Percentiles rank a stretch among this genome's conserved stretches.
Conservation (phyloP, 2,888 invertebrate genomes). For the Eupithecia dodoneata region DNA sequence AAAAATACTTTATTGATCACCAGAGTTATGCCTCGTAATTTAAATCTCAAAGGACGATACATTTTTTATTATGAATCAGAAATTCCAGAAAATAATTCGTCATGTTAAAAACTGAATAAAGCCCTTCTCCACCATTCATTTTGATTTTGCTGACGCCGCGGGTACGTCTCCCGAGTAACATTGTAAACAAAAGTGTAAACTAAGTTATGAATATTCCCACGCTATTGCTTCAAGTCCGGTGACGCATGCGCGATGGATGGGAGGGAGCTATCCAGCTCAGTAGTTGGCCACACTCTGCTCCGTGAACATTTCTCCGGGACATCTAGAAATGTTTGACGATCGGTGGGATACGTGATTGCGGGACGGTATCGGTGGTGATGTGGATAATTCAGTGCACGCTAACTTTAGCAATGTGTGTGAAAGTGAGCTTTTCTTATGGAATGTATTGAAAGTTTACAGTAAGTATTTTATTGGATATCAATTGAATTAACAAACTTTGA, state of each 20-base stretch:
- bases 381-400: conserved; percentile 18
- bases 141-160: conserved; percentile 30
- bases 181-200: conserved; percentile 39
- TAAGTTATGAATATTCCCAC: conserved; percentile 38
- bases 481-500: background rate
- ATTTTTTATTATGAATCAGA: conserved; percentile 2
- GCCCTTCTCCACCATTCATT: conserved; percentile 24
- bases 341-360: conserved; percentile 21
- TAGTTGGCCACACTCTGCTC: conserved; percentile 29
- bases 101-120: conserved; percentile 25
- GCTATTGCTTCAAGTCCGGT: conserved; percentile 30
- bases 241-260: conserved; percentile 27
- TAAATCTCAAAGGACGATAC: background rate
- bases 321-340: conserved; percentile 19
- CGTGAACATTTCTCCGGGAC: conserved; percentile 20
- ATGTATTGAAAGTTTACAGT: conserved; percentile 7
- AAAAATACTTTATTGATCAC: background rate
- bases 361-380: background rate
- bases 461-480: background rate
- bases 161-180: conserved; percentile 35
- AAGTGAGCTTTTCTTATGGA: conserved; percentile 22
- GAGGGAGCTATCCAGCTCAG: conserved; percentile 29
- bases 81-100: background rate
- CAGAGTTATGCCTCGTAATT: background rate
- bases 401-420: conserved; percentile 20